A percentile compares a stretch with the other conserved stretches of the same genome.
phyloP scores from a whole-genome alignment of 1,140 invertebrate species.

The Limonius californicus region DNA sequence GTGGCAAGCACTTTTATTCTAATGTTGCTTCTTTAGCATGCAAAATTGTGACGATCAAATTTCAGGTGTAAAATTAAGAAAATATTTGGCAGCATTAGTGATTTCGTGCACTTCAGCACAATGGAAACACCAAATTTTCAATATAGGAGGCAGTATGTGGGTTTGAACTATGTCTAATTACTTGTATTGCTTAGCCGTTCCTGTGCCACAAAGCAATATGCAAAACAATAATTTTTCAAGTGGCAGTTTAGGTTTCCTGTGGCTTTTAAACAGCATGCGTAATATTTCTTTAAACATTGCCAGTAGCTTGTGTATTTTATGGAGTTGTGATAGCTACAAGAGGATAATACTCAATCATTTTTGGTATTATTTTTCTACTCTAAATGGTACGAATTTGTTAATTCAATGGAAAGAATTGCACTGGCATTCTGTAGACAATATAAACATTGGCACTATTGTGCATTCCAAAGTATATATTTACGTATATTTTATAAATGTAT shows the following conservation, averaged over 20 bases:
- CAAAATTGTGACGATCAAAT: no score
- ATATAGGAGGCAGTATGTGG: no score
- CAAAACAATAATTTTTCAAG: neutral
- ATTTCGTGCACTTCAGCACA: no score
- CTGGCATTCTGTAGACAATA: constrained; percentile 37
- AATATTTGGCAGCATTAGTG: no score
- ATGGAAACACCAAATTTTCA: no score
- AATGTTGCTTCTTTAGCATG: no score
- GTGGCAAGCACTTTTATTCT: no score
- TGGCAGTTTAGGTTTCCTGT: neutral
- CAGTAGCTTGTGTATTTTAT: constrained; percentile 8
- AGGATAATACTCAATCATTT: constrained; percentile 1
- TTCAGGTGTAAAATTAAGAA: no score
- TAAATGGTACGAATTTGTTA: constrained; percentile 27
- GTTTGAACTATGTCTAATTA: neutral
- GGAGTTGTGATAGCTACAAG: neutral
- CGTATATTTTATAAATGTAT: constrained; percentile 41
- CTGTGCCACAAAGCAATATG: neutral
- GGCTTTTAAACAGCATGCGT: neutral
- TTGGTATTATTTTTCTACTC: constrained; percentile 33
- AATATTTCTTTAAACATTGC: no score
- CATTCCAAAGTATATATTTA: constrained; percentile 39
- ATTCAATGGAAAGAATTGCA: constrained; percentile 23
- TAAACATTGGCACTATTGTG: constrained; percentile 36
- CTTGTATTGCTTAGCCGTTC: neutral